Percentiles rank a stretch among this genome's conserved stretches.
phyloP scores from a whole-genome alignment of 2,888 invertebrate genomes.

The Anodontia alba region DNA sequence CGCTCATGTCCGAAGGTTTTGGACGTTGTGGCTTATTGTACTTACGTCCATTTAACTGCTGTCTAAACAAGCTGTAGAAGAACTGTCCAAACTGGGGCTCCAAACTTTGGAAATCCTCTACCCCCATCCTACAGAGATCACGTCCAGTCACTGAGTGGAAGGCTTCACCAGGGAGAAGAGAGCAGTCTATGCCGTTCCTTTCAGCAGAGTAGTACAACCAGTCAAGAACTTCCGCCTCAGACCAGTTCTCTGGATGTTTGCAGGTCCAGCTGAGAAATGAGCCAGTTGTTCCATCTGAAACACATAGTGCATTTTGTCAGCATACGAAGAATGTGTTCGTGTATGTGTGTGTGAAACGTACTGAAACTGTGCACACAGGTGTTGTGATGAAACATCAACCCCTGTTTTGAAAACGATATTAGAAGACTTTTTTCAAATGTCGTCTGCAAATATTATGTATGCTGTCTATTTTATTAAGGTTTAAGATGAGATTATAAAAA shows the following conservation, averaged over 20 bases:
- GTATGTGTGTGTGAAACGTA: background rate
- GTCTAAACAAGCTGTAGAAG: conserved; percentile 68
- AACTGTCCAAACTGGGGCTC: conserved; percentile 71
- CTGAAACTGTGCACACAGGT: background rate
- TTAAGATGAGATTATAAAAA: no score
- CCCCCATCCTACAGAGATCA: conserved; percentile 69
- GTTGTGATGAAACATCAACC: no score
- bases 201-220: conserved; percentile 75
- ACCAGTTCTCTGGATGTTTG: conserved; percentile 77
- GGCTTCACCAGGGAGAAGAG: conserved; percentile 70
- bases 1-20: no score
- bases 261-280: conserved; percentile 69
- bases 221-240: conserved; percentile 72
- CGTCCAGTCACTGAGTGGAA: conserved; percentile 72
- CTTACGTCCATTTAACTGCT: conserved; percentile 69
- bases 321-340: background rate
- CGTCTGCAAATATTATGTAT: no score
- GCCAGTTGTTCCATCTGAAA: conserved; percentile 39
- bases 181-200: conserved; percentile 67
- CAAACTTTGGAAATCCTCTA: conserved; percentile 63
- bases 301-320: background rate
- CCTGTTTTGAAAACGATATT: no score
- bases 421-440: no score
- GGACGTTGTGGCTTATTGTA: background rate
- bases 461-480: no score